Conservation (phyloP, 2,888 invertebrate genomes). For the Ptilodon capucinus region DNA sequence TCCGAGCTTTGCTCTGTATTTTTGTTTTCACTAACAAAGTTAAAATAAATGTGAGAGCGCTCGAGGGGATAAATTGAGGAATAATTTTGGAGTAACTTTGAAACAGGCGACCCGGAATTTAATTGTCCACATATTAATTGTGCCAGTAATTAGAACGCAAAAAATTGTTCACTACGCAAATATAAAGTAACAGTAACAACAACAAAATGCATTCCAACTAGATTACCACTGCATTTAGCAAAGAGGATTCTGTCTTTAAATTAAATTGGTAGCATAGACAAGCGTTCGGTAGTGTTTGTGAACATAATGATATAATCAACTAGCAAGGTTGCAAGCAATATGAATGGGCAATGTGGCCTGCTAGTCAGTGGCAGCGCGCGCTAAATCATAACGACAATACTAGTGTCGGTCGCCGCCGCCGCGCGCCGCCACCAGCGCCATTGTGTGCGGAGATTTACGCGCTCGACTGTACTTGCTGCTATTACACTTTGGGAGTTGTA, state of each 20-base stretch:
- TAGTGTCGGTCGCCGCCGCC: constrained; percentile 13
- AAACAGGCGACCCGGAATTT: too few species aligned
- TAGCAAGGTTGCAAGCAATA: not conserved
- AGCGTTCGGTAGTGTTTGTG: too few species aligned
- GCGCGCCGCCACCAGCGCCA: constrained; percentile 12
- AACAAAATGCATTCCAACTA: too few species aligned
- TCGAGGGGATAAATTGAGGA: constrained; percentile 11
- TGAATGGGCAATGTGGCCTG: not conserved
- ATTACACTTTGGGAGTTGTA: constrained; percentile 5
- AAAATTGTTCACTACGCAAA: too few species aligned
- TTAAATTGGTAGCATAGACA: too few species aligned
- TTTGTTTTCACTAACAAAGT: not conserved
- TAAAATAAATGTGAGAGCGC: not conserved
- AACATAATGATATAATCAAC: not conserved
- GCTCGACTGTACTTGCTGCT: constrained; percentile 22
- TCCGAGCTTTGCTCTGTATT: constrained; percentile 1
- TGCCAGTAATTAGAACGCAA: too few species aligned
- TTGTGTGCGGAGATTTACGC: constrained; percentile 33
- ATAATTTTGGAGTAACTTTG: not conserved
- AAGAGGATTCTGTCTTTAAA: too few species aligned
- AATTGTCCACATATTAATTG: too few species aligned
- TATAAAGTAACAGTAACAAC: too few species aligned
- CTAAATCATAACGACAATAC: constrained; percentile 38
- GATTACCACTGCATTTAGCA: too few species aligned
- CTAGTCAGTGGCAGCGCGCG: constrained; percentile 33